Percentiles rank a stretch among this genome's conserved stretches.
These are phyloP conservation scores for Hypercompe scribonia DNA, from an alignment of 2,888 invertebrate genomes.

Conservation along the genomic window DNA sequence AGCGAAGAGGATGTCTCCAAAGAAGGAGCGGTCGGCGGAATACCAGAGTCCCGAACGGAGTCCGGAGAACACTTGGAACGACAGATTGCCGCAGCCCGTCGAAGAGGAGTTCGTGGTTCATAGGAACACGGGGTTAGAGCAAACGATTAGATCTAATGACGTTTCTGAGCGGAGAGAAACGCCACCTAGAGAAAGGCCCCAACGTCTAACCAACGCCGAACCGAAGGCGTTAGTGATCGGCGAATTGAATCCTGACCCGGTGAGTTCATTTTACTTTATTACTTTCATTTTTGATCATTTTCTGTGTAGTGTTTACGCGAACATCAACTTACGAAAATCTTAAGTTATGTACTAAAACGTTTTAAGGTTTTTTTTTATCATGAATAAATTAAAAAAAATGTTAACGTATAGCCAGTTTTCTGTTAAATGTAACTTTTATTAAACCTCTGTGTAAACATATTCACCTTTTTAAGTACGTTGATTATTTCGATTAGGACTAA, in stretches of 20 bases:
- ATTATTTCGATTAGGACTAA: too few relatives aligned
- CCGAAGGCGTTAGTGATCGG: constrained; percentile 80
- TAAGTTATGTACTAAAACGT: too few relatives aligned
- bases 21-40: constrained; percentile 88
- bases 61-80: constrained; percentile 69
- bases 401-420: too few relatives aligned
- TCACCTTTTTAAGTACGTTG: too few relatives aligned
- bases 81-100: constrained; percentile 55
- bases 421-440: too few relatives aligned
- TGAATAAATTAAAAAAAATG: too few relatives aligned
- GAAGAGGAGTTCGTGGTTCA: constrained; percentile 65
- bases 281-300: background rate
- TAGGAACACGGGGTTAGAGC: constrained; percentile 46
- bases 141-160: constrained; percentile 55
- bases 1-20: constrained; percentile 91
- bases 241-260: constrained; percentile 79
- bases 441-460: too few relatives aligned
- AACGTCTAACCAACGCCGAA: constrained; percentile 58
- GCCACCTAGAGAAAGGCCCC: constrained; percentile 63
- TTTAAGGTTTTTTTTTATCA: too few relatives aligned
- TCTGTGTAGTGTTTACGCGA: background rate
- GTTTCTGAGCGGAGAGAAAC: constrained; percentile 60
- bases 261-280: constrained; percentile 46
- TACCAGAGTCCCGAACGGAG: constrained; percentile 70
- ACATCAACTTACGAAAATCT: too few relatives aligned